Evolutionary conservation across 1,140 invertebrate species (phyloP).

Genomic region (Laodelphax striatellus): DNA sequence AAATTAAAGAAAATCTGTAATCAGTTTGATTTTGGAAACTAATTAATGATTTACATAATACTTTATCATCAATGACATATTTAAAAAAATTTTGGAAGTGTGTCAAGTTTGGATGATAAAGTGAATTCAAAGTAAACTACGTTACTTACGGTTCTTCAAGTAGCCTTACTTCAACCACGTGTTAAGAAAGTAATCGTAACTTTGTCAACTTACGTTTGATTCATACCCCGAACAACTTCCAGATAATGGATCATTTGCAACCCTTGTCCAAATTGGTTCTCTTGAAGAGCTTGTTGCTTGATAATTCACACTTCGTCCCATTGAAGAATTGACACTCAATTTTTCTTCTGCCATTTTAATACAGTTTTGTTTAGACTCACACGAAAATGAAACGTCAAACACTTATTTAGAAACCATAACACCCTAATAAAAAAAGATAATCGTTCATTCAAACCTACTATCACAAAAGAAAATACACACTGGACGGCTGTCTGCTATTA

Average conservation of each 20-base stretch:
- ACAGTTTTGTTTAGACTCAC: too few relatives aligned
- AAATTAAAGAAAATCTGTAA: too few relatives aligned
- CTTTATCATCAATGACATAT: background rate
- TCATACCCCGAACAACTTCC: constrained; percentile 1
- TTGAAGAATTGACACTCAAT: too few relatives aligned
- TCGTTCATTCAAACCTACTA: too few relatives aligned
- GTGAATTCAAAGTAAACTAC: background rate
- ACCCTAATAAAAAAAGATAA: too few relatives aligned
- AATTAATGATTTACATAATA: too few relatives aligned
- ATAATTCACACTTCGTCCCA: background rate
- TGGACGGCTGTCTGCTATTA: too few relatives aligned
- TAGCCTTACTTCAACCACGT: background rate
- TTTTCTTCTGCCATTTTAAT: too few relatives aligned
- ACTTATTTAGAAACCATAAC: too few relatives aligned
- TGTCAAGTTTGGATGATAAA: background rate
- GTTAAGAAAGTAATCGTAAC: background rate
- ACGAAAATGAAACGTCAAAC: too few relatives aligned
- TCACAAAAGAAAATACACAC: too few relatives aligned
- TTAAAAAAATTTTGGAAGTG: background rate
- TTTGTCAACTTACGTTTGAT: constrained; percentile 9
- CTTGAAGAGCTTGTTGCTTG: constrained; percentile 17
- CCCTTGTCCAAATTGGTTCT: constrained; percentile 20
- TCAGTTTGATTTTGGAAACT: too few relatives aligned
- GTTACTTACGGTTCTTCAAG: background rate
- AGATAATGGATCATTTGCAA: constrained; percentile 14